Evolutionary conservation across 2,113 vertebrate species (phyloP).

Genomic region (Gambusia holbrooki): DNA sequence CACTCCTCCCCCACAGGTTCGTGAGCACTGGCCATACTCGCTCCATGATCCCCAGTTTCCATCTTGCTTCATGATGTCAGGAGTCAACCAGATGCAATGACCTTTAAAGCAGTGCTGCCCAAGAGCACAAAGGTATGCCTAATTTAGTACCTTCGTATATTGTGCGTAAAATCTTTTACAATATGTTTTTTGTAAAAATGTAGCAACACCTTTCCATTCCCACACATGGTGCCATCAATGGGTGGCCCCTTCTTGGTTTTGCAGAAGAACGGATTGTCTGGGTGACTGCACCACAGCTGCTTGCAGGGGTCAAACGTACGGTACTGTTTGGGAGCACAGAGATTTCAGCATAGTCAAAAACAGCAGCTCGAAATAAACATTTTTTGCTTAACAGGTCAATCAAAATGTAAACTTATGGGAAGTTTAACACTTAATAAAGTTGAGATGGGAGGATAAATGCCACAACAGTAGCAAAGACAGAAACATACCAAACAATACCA

Average conservation of each 20-base stretch:
- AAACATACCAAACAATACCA: slow-evolving; percentile 54
- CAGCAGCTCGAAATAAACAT: neutral
- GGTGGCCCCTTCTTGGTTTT: slow-evolving; percentile 99
- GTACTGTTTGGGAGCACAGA: slow-evolving; percentile 83
- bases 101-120: slow-evolving; percentile 97
- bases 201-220: slow-evolving; percentile 88
- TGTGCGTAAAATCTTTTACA: neutral
- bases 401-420: slow-evolving; percentile 17
- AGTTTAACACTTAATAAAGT: slow-evolving; percentile 51
- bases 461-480: slow-evolving; percentile 59
- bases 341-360: slow-evolving; percentile 38
- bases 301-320: slow-evolving; percentile 96
- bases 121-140: slow-evolving; percentile 20
- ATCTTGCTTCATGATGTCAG: slow-evolving; percentile 94
- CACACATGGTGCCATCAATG: slow-evolving; percentile 95
- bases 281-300: slow-evolving; percentile 98
- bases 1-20: slow-evolving; percentile 91
- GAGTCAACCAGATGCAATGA: slow-evolving; percentile 95
- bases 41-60: slow-evolving; percentile 98
- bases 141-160: neutral
- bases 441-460: slow-evolving; percentile 59
- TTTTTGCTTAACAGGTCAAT: slow-evolving; percentile 29
- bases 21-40: slow-evolving; percentile 93
- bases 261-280: slow-evolving; percentile 98
- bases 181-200: neutral